These are phyloP conservation scores for Timandra comae DNA, from an alignment of 2,888 invertebrate species.

Conservation along the genomic window DNA sequence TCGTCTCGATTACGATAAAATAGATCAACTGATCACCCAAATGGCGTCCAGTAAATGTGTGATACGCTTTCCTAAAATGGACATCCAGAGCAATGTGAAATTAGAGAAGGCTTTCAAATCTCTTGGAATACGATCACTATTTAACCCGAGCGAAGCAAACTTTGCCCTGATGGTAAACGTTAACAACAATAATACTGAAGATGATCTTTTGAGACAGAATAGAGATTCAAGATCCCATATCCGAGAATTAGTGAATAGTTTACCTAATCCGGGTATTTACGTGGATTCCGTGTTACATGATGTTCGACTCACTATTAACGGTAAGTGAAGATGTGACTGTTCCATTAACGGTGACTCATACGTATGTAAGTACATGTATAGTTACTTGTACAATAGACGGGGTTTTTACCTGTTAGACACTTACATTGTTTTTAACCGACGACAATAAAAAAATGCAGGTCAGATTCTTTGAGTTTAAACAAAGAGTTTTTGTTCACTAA, in stretches of 20 bases:
- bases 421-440: no score
- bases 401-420: no score
- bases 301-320: slow-evolving; percentile 79
- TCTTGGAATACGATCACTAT: slow-evolving; percentile 80
- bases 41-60: slow-evolving; percentile 68
- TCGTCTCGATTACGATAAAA: slow-evolving; percentile 57
- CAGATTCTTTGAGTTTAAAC: no score
- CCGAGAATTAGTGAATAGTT: no score
- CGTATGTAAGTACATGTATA: neutral
- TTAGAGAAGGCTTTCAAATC: slow-evolving; percentile 72
- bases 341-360: neutral
- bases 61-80: slow-evolving; percentile 83
- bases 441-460: no score
- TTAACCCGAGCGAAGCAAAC: slow-evolving; percentile 78
- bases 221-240: neutral
- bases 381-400: neutral
- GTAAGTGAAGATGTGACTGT: slow-evolving; percentile 27
- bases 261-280: slow-evolving; percentile 78
- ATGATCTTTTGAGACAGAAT: slow-evolving; percentile 34
- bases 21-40: slow-evolving; percentile 66
- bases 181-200: slow-evolving; percentile 35
- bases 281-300: slow-evolving; percentile 81
- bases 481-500: no score
- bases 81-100: slow-evolving; percentile 76
- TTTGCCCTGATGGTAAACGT: slow-evolving; percentile 78